Evolutionary conservation across 2,113 vertebrate genomes (phyloP).

Genomic region (Polypterus senegalus): DNA sequence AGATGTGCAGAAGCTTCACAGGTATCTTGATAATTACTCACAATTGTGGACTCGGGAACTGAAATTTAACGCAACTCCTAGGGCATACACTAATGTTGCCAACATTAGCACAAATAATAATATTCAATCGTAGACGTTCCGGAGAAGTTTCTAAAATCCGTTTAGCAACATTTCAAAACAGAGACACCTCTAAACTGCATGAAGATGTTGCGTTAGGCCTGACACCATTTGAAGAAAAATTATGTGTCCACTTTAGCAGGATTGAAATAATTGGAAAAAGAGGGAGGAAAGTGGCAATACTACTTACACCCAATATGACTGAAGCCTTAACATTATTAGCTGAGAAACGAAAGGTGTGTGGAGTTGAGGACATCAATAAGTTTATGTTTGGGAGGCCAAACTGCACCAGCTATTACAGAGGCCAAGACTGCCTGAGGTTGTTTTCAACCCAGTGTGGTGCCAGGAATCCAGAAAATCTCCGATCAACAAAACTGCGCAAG

Average conservation of each 20-base stretch:
- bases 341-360: slow-evolving; percentile 7
- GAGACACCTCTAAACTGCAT: slow-evolving; percentile 5
- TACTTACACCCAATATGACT: slow-evolving; percentile 13
- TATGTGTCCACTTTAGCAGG: slow-evolving; percentile 11
- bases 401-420: slow-evolving; percentile 7
- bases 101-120: slow-evolving; percentile 1
- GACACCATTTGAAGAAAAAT: slow-evolving; percentile 15
- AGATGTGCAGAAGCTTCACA: slow-evolving; percentile 24
- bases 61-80: slow-evolving; percentile 5
- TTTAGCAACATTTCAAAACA: slow-evolving; percentile 14
- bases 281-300: slow-evolving; percentile 11
- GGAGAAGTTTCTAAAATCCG: slow-evolving; percentile 12
- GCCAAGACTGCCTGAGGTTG: slow-evolving; percentile 13
- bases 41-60: background rate
- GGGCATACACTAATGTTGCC: slow-evolving; percentile 18
- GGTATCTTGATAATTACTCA: slow-evolving; percentile 14
- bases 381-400: slow-evolving; percentile 16
- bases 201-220: slow-evolving; percentile 16
- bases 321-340: slow-evolving; percentile 9
- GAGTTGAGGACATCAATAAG: slow-evolving; percentile 1
- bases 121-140: slow-evolving; percentile 1
- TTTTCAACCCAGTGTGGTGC: slow-evolving; percentile 15
- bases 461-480: slow-evolving; percentile 10
- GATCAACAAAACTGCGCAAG: slow-evolving; percentile 9
- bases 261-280: slow-evolving; percentile 14